Conservation (phyloP, 2,888 invertebrate genomes). For the Sesamia inferens region DNA sequence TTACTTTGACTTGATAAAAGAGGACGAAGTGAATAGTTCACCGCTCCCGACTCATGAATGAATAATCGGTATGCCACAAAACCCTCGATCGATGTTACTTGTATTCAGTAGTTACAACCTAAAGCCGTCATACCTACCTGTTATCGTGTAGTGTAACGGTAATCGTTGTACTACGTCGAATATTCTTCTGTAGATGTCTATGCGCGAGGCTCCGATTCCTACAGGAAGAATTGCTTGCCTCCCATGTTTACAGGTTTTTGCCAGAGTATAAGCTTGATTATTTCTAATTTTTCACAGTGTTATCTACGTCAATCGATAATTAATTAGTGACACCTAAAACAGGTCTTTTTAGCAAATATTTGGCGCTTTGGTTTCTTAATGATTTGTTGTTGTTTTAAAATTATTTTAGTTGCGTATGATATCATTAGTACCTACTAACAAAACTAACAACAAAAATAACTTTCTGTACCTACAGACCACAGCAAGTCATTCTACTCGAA, state of each 20-base stretch:
- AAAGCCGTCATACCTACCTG: neutral
- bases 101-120: neutral
- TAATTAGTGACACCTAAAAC: slow-evolving; percentile 5
- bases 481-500: too few species aligned
- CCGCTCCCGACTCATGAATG: neutral
- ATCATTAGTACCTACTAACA: neutral
- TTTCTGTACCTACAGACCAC: too few species aligned
- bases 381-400: slow-evolving; percentile 19
- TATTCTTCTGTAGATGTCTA: neutral
- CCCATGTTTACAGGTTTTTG: neutral
- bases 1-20: neutral
- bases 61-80: neutral
- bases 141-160: neutral
- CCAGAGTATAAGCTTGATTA: neutral
- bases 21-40: slow-evolving; percentile 13
- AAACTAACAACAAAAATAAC: too few species aligned
- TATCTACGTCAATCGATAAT: slow-evolving; percentile 3
- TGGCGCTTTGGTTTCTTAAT: slow-evolving; percentile 28
- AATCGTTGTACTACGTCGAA: neutral
- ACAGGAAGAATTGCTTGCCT: neutral
- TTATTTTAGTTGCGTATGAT: slow-evolving; percentile 5
- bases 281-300: neutral
- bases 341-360: slow-evolving; percentile 1
- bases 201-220: neutral
- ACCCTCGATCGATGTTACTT: slow-evolving; percentile 17